A percentile compares a stretch with the other conserved stretches of the same genome.
These are phyloP conservation scores for Thecocarcelia acutangulata DNA, from an alignment of 2,888 invertebrate genomes.

Conservation along the genomic window DNA sequence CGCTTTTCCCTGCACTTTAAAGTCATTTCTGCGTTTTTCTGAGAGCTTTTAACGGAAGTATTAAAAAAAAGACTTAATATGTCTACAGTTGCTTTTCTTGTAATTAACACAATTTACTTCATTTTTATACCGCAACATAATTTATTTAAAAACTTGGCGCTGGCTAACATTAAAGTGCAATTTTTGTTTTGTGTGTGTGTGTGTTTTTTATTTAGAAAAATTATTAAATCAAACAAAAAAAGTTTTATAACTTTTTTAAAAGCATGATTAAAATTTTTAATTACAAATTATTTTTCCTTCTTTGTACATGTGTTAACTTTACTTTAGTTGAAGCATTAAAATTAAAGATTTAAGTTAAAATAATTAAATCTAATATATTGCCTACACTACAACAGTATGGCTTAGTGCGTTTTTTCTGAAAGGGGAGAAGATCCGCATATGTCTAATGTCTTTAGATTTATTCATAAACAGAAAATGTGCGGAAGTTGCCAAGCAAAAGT, in stretches of 20 bases:
- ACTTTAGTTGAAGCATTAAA: slow-evolving; percentile 2
- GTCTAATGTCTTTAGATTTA: background rate
- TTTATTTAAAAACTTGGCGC: background rate
- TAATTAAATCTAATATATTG: slow-evolving; percentile 18
- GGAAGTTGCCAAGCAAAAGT: slow-evolving; percentile 25
- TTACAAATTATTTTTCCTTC: slow-evolving; percentile 14
- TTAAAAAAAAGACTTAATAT: background rate
- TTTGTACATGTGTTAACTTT: background rate
- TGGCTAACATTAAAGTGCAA: too few species aligned
- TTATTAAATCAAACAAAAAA: background rate
- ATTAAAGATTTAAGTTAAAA: slow-evolving; percentile 1
- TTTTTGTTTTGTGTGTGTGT: too few species aligned
- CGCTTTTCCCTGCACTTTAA: background rate
- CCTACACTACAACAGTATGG: background rate
- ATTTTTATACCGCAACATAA: background rate
- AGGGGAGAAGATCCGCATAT: background rate
- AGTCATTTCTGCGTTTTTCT: background rate
- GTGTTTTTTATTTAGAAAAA: too few species aligned
- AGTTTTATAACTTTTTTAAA: background rate
- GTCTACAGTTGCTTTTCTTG: background rate
- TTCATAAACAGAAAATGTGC: background rate
- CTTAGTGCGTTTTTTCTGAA: background rate
- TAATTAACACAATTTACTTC: background rate
- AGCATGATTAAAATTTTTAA: slow-evolving; percentile 45
- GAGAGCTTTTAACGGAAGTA: background rate